Conservation (phyloP, 35 echinoderm and acorn worm species). For the Ptychodera flava region DNA sequence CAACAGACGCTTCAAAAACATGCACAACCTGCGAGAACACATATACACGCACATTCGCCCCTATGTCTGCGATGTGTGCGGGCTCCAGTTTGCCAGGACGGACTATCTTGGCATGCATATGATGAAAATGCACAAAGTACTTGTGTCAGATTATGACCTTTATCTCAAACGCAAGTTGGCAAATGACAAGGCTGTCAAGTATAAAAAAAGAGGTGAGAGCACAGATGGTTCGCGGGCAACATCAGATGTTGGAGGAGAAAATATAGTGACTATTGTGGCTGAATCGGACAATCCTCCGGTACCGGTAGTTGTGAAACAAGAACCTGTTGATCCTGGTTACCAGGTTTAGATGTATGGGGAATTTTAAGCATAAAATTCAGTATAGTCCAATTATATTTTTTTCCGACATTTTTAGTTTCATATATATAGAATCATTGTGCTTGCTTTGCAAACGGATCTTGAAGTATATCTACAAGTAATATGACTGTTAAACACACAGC, state of each 20-base stretch:
- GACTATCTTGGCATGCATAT: constrained; percentile 96
- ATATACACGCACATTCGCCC: constrained; percentile 96
- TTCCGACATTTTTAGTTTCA: no score
- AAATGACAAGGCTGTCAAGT: constrained; percentile 69
- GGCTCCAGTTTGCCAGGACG: constrained; percentile 70
- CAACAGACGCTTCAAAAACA: constrained; percentile 79
- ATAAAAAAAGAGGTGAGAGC: constrained; percentile 16
- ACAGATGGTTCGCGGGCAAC: not conserved
- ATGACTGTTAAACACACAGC: no score
- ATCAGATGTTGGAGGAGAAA: not conserved
- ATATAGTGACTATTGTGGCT: not conserved
- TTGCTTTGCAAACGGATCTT: no score
- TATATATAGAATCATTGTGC: no score
- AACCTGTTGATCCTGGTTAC: not conserved
- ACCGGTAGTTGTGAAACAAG: not conserved
- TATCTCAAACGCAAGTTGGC: constrained; percentile 79
- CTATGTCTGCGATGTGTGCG: constrained; percentile 86
- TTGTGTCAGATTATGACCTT: constrained; percentile 66
- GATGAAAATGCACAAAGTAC: constrained; percentile 77
- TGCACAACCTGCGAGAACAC: constrained; percentile 97
- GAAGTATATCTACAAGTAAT: no score
- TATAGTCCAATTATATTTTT: no score
- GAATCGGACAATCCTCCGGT: not conserved
- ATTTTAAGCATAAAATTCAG: no score
- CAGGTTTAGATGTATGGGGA: no score